Conservation (phyloP, 2,797 vertebrate species). For the Intellagama lesueurii region DNA sequence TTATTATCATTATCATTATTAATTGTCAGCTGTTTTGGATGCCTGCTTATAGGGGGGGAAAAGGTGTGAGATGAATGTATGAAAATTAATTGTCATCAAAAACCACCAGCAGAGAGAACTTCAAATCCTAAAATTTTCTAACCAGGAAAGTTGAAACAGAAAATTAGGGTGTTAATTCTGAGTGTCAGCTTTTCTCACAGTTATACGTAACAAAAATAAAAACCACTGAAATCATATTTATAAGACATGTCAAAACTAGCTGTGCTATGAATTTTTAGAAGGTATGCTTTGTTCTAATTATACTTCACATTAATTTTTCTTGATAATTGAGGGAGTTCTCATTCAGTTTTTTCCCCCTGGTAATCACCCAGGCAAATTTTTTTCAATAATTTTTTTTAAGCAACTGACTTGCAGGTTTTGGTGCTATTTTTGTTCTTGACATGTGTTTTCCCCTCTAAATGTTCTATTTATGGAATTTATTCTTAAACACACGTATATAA, state of each 20-base stretch:
- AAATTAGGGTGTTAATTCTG: background rate
- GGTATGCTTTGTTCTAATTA: conserved; percentile 54
- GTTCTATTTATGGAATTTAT: conserved; percentile 9
- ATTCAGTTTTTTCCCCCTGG: conserved; percentile 61
- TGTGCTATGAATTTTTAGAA: conserved; percentile 57
- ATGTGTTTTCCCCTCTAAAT: background rate
- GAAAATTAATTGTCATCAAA: background rate
- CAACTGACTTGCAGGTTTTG: background rate
- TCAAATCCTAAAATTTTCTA: background rate
- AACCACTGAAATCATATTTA: conserved; percentile 54
- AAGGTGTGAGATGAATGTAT: background rate
- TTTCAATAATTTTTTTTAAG: conserved; percentile 38
- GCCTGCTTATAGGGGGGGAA: background rate
- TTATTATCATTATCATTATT: background rate
- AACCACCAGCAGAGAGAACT: background rate
- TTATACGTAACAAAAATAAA: conserved; percentile 38
- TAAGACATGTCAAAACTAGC: conserved; percentile 38
- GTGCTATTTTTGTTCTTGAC: background rate
- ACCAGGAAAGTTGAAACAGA: background rate
- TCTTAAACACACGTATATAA: background rate
- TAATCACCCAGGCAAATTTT: conserved; percentile 59
- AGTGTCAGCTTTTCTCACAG: conserved; percentile 3
- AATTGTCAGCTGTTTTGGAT: background rate
- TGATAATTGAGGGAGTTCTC: conserved; percentile 56
- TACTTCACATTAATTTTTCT: conserved; percentile 5